phyloP scores from a whole-genome alignment of 1,140 invertebrate genomes.

The Drosophila ficusphila region DNA sequence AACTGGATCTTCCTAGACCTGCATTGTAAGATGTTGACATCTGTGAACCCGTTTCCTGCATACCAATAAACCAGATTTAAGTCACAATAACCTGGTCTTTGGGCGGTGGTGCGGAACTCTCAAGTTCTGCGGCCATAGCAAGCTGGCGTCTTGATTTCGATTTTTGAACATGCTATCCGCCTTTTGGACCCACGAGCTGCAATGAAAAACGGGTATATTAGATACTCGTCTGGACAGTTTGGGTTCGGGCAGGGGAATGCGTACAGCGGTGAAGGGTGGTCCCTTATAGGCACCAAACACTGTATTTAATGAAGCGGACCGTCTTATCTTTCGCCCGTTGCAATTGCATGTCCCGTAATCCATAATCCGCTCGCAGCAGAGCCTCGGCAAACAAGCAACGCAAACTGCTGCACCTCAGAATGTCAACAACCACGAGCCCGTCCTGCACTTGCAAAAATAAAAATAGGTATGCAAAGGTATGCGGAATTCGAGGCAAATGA shows the following conservation, averaged over 20 bases:
- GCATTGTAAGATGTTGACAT: constrained; percentile 64
- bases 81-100: constrained; percentile 50
- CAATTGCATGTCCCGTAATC: constrained; percentile 31
- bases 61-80: constrained; percentile 60
- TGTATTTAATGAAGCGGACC: constrained; percentile 19
- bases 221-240: not conserved
- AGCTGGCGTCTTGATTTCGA: constrained; percentile 36
- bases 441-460: not conserved
- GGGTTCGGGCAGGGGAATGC: constrained; percentile 6
- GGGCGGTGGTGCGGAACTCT: constrained; percentile 59
- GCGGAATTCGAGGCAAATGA: not conserved
- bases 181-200: not conserved
- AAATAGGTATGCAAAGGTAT: not conserved
- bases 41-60: constrained; percentile 62
- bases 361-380: constrained; percentile 17
- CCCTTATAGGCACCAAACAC: not conserved
- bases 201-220: constrained; percentile 16
- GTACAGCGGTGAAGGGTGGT: not conserved
- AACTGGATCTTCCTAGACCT: constrained; percentile 55
- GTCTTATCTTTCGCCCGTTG: constrained; percentile 42
- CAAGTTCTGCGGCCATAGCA: constrained; percentile 16
- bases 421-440: constrained; percentile 22
- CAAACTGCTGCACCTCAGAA: constrained; percentile 30
- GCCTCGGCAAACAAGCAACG: constrained; percentile 8
- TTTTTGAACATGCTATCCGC: not conserved